Percentiles rank a stretch among this genome's conserved stretches.
Conservation (phyloP, 37 sponge, comb jelly and placozoan genomes). For the Cliona cf. orientalis region DNA sequence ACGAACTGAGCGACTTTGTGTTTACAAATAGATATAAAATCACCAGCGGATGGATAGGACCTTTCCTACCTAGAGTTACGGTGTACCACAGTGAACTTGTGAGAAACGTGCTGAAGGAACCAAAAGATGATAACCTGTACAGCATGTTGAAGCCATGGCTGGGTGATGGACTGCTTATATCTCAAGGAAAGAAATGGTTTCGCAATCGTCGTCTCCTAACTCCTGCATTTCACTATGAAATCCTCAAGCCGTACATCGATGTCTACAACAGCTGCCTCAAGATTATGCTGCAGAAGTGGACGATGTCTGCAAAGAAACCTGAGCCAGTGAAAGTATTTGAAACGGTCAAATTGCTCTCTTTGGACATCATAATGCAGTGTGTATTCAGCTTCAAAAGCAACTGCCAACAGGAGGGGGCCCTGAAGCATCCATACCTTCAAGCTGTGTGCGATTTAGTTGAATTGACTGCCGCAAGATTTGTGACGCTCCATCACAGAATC, state of each 20-base stretch:
- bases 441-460: constrained; percentile 38
- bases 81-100: constrained; percentile 15
- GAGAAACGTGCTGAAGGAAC: constrained; percentile 25
- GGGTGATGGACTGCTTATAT: constrained; percentile 66
- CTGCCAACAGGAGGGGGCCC: constrained; percentile 69
- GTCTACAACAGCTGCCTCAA: constrained; percentile 66
- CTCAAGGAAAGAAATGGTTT: constrained; percentile 78
- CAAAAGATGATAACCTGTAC: constrained; percentile 3
- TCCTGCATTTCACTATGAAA: constrained; percentile 85
- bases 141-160: constrained; percentile 29
- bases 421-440: constrained; percentile 21
- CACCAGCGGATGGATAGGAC: constrained; percentile 28
- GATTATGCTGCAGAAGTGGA: constrained; percentile 57
- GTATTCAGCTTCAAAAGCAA: constrained; percentile 73
- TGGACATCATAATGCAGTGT: constrained; percentile 82
- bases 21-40: neutral
- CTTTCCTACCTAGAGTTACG: constrained; percentile 18
- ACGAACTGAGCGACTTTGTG: neutral
- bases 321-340: constrained; percentile 57
- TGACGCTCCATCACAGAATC: constrained; percentile 19
- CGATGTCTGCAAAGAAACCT: neutral
- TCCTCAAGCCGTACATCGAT: constrained; percentile 75
- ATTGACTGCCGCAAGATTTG: constrained; percentile 2
- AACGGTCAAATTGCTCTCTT: constrained; percentile 42
- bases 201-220: constrained; percentile 78